A percentile compares a stretch with the other conserved stretches of the same genome.
Evolutionary conservation across 2,888 invertebrate genomes (phyloP).

Genomic region (Megastigmus dorsalis): DNA sequence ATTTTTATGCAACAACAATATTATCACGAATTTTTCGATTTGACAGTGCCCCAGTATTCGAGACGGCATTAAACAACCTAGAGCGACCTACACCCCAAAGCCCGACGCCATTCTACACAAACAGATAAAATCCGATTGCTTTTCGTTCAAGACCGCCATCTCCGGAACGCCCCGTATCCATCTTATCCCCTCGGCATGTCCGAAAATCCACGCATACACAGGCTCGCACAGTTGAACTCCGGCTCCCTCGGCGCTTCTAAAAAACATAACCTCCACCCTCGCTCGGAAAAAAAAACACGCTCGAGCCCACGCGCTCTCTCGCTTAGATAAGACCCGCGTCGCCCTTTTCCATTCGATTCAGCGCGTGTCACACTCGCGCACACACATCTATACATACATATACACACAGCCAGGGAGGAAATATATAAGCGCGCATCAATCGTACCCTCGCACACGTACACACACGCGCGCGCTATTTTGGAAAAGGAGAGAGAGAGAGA

Average conservation of each 20-base stretch:
- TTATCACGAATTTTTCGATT: too few species aligned
- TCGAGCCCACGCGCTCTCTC: background rate
- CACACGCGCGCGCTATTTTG: conserved; percentile 65
- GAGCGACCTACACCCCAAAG: too few species aligned
- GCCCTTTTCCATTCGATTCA: conserved; percentile 6
- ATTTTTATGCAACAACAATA: too few species aligned
- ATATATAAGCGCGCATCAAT: conserved; percentile 21
- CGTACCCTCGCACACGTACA: conserved; percentile 8
- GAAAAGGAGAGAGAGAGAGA: too few species aligned
- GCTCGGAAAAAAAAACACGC: background rate
- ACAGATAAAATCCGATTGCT: background rate
- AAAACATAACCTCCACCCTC: background rate
- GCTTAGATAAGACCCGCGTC: conserved; percentile 4
- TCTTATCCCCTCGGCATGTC: background rate
- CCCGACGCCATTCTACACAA: too few species aligned
- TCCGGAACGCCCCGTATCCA: background rate
- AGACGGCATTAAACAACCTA: too few species aligned
- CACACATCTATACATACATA: too few species aligned
- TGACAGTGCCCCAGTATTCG: too few species aligned
- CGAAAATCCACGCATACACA: background rate
- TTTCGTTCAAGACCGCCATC: background rate
- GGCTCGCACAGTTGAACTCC: too few species aligned
- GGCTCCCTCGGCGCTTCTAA: background rate
- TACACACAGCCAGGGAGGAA: background rate
- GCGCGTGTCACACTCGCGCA: conserved; percentile 4